phyloP scores from a whole-genome alignment of 2,888 invertebrate genomes.

The Abrostola triplasia region DNA sequence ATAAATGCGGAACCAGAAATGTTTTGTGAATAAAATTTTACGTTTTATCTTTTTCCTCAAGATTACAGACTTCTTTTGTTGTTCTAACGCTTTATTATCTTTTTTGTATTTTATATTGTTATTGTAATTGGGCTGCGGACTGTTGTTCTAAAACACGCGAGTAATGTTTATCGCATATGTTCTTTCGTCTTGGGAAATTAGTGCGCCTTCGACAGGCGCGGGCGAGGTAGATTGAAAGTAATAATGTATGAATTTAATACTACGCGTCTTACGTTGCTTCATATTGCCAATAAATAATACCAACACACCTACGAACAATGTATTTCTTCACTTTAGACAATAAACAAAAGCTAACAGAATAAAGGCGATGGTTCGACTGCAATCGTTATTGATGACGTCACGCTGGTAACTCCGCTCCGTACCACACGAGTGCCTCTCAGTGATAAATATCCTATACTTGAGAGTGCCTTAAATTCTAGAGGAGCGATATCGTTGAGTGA shows the following conservation, averaged over 20 bases:
- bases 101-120: conserved; percentile 29
- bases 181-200: conserved; percentile 39
- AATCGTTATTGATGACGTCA: conserved; percentile 1
- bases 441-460: neutral
- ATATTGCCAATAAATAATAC: neutral
- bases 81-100: conserved; percentile 24
- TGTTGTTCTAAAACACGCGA: conserved; percentile 12
- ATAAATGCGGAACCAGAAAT: conserved; percentile 32
- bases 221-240: conserved; percentile 5
- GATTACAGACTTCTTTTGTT: conserved; percentile 11
- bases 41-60: conserved; percentile 13
- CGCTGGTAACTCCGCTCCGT: neutral
- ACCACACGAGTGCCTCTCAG: conserved; percentile 1
- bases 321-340: neutral
- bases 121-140: conserved; percentile 20
- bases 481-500: neutral
- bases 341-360: neutral
- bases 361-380: too few species aligned
- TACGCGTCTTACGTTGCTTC: neutral
- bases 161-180: conserved; percentile 12
- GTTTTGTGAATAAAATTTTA: conserved; percentile 40
- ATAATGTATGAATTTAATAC: conserved; percentile 1
- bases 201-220: conserved; percentile 21
- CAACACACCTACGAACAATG: neutral
- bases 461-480: neutral